A percentile compares a stretch with the other conserved stretches of the same genome.
phyloP scores from a whole-genome alignment of 2,797 vertebrate genomes.

The Onychomys leucogaster region DNA sequence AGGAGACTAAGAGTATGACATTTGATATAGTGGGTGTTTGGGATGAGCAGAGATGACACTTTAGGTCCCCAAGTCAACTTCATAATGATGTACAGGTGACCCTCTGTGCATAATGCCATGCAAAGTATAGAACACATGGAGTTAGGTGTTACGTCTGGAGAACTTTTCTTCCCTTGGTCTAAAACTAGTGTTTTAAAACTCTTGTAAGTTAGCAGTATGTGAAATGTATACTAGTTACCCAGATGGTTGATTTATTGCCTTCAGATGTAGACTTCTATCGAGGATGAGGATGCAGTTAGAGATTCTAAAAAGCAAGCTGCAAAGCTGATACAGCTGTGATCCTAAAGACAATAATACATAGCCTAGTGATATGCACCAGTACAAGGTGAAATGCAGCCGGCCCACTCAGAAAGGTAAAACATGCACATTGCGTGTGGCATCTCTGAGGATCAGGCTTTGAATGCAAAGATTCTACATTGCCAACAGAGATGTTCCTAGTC shows the following conservation, averaged over 20 bases:
- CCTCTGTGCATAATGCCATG: background rate
- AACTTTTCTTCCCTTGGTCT: background rate
- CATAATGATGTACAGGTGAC: background rate
- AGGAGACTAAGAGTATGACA: background rate
- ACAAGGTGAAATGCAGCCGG: background rate
- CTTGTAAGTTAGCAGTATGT: background rate
- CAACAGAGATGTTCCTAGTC: background rate
- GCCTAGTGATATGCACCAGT: fast-evolving
- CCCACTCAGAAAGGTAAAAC: background rate
- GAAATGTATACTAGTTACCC: background rate
- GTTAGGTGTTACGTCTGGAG: background rate
- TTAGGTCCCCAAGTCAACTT: background rate
- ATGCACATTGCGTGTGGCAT: background rate
- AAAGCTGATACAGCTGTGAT: background rate
- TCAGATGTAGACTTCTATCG: background rate
- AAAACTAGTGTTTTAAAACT: background rate
- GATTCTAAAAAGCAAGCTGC: background rate
- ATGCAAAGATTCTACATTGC: background rate
- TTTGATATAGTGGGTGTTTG: background rate
- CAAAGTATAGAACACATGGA: background rate
- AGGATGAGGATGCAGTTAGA: background rate
- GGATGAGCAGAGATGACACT: background rate
- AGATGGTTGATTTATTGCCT: background rate
- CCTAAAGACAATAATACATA: background rate
- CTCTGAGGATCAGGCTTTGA: background rate